These are phyloP conservation scores for Paramuricea clavata DNA, from an alignment of 92 coral and sea anemone species.

Conservation along the genomic window DNA sequence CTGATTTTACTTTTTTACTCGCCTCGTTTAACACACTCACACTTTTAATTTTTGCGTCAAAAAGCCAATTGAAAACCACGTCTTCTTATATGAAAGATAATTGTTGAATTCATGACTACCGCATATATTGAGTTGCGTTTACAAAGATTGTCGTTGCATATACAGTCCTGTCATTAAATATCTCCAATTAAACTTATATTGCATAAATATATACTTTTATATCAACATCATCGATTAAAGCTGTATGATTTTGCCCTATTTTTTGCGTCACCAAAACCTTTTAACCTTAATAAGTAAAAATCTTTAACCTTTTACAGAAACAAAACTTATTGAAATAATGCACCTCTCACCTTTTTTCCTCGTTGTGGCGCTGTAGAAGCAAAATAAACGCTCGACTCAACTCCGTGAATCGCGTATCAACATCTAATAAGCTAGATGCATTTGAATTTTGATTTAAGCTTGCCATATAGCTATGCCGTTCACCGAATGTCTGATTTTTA, in stretches of 20 bases:
- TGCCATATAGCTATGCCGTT: neutral
- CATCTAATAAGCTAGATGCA: neutral
- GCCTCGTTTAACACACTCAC: no score
- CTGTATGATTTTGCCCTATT: neutral
- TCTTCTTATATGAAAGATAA: no score
- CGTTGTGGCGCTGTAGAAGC: slow-evolving; percentile 13
- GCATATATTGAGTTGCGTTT: no score
- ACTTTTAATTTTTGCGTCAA: no score
- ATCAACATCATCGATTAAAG: neutral
- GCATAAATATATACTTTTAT: neutral
- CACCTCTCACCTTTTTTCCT: slow-evolving; percentile 27
- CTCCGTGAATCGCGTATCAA: slow-evolving; percentile 23
- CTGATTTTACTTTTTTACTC: no score
- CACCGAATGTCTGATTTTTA: neutral
- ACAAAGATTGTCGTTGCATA: no score
- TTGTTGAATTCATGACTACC: no score
- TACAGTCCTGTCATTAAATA: no score
- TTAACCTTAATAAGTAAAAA: no score
- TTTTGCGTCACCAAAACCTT: neutral
- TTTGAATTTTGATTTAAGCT: neutral
- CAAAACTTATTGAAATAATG: neutral
- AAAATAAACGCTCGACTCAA: slow-evolving; percentile 25
- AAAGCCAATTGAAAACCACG: no score
- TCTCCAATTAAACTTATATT: neutral
- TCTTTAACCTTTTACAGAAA: neutral